Base-by-base conservation (phyloP, 1,140 invertebrate species). In the Neuroterus valhalla region DNA sequence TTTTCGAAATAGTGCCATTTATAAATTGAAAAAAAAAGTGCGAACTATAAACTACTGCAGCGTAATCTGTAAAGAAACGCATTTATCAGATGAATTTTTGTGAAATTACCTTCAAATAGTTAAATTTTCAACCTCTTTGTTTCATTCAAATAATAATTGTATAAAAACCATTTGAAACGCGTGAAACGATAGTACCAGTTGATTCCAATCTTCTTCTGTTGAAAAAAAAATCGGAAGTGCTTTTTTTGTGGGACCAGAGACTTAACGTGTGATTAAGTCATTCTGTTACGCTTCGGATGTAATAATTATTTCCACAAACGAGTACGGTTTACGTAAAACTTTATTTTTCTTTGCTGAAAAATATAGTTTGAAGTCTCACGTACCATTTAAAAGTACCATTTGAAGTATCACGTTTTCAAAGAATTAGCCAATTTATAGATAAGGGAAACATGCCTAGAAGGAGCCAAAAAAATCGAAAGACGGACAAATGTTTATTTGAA, bases 281-380 rank as follows among this genome's bases (percentile, higher is more conserved):
- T 62, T 62, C 21, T 31, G 55, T 62, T 62, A 62, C 55, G 55
- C 23, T 55, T 55, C 55, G 55, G n/a, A 15, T 31, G 21, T 15
- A 62, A 62, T 62, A 62, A 62, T 62, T 62, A 62, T 62, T 15
- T 62, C 11, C 31, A 26, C n/a, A 62, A 62, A 62, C 19, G 23
- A 55, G 3, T 38, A 2, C 3, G 31, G 26, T 62, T 62, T 62
- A 62, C 52, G 52, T 62, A 62, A 62, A 62, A n/a, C 15, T 62
- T 38, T 8, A 1, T 38, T 38, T 38, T 38, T 38, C 6, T 8
- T 0, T 38, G 6, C 10, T 38, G 0, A n/a, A n/a, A n/a, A n/a
- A n/a, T n/a, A n/a, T n/a, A n/a, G n/a, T n/a, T n/a, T n/a, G n/a
- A n/a, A n/a, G n/a, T n/a, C n/a, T n/a, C n/a, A n/a, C n/a, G n/a